phyloP scores from a whole-genome alignment of 2,888 invertebrate genomes.

The Pseudococcus longispinus region DNA sequence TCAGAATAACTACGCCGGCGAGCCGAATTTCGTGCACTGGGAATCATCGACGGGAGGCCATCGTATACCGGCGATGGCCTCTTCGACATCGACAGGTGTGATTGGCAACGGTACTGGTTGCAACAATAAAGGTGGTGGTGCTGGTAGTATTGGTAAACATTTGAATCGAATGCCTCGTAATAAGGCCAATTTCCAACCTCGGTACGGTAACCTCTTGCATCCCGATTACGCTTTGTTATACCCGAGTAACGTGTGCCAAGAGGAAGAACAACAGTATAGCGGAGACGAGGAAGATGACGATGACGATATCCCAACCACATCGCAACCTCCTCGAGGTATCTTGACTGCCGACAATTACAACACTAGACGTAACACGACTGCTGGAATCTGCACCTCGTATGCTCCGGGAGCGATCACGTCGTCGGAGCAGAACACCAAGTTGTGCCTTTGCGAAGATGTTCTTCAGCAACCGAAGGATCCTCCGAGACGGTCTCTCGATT shows the following conservation, averaged over 20 bases:
- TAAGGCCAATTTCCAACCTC: slow-evolving; percentile 55
- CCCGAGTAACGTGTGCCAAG: slow-evolving; percentile 40
- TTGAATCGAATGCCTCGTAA: slow-evolving; percentile 62
- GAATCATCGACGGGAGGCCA: background rate
- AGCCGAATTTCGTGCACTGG: background rate
- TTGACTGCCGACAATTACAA: slow-evolving; percentile 3
- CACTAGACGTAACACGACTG: background rate
- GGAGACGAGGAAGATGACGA: slow-evolving; percentile 33
- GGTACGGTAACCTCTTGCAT: slow-evolving; percentile 57
- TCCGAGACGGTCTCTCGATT: background rate
- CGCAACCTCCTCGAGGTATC: background rate
- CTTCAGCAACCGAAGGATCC: slow-evolving; percentile 59
- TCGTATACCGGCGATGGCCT: background rate
- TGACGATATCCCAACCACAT: background rate
- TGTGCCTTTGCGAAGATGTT: slow-evolving; percentile 60
- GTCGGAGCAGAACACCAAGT: slow-evolving; percentile 58
- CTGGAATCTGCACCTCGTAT: background rate
- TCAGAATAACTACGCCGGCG: background rate
- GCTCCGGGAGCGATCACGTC: background rate
- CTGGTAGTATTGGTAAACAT: slow-evolving; percentile 69
- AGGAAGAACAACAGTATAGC: background rate
- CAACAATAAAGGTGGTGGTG: slow-evolving; percentile 70
- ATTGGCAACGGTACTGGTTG: slow-evolving; percentile 72
- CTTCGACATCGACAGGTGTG: slow-evolving; percentile 40
- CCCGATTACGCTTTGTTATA: slow-evolving; percentile 56